These are phyloP conservation scores for Andinoacara biseriatus DNA, from an alignment of 2,113 vertebrate genomes.

Conservation along the genomic window DNA sequence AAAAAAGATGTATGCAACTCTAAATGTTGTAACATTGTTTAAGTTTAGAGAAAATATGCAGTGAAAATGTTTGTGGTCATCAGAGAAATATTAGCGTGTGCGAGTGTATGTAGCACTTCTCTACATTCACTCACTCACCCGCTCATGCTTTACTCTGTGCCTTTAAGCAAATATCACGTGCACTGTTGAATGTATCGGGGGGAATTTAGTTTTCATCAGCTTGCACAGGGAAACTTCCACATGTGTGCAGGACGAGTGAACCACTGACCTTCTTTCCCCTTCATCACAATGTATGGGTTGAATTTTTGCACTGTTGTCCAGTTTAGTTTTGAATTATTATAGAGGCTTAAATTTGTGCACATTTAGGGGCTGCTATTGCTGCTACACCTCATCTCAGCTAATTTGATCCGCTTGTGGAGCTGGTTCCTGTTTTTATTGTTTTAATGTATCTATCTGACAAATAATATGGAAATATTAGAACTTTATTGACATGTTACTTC, in stretches of 20 bases:
- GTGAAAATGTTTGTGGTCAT: neutral
- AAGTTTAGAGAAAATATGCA: neutral
- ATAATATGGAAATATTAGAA: neutral
- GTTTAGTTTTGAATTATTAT: neutral
- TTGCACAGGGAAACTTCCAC: neutral
- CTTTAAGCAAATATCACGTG: too few species aligned
- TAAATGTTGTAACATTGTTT: neutral
- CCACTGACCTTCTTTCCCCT: neutral
- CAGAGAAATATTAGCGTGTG: fast-evolving
- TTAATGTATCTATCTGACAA: neutral
- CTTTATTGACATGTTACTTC: neutral
- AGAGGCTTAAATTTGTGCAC: neutral
- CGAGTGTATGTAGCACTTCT: neutral
- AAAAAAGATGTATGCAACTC: neutral
- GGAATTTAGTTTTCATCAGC: fast-evolving
- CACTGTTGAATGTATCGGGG: neutral
- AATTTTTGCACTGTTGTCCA: neutral
- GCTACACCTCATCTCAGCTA: neutral
- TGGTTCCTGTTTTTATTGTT: neutral
- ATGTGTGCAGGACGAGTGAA: neutral
- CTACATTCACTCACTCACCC: neutral
- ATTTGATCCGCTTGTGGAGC: neutral
- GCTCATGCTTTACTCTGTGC: neutral
- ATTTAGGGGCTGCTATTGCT: neutral
- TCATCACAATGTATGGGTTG: neutral